Conservation (phyloP, 92 coral and sea anemone species). For the Anthopleura xanthogrammica region DNA sequence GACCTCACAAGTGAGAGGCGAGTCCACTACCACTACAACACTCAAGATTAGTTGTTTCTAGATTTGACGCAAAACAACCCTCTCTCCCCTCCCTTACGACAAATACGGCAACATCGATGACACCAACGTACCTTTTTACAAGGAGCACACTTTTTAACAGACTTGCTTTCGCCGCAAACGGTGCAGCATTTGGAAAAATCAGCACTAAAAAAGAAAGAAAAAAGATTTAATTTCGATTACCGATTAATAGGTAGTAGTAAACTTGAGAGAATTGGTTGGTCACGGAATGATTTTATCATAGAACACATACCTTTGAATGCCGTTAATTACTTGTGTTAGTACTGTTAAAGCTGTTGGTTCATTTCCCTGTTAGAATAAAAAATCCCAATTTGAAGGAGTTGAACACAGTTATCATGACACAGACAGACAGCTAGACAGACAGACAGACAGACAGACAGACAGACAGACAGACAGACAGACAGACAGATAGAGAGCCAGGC, state of each 20-base stretch:
- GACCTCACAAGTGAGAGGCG: no score
- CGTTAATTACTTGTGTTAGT: constrained; percentile 85
- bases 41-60: no score
- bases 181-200: constrained; percentile 79
- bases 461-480: background rate
- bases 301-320: constrained; percentile 77
- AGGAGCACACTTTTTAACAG: constrained; percentile 81
- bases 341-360: constrained; percentile 91
- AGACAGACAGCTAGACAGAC: no score
- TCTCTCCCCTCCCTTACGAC: no score
- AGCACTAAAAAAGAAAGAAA: constrained; percentile 47
- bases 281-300: no score
- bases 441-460: no score
- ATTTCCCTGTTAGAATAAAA: constrained; percentile 52
- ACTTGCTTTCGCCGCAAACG: constrained; percentile 71
- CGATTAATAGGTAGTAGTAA: background rate
- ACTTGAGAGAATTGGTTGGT: background rate
- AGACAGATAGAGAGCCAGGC: background rate
- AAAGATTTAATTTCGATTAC: no score
- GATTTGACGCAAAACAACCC: no score
- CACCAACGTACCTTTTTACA: constrained; percentile 75
- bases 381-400: background rate
- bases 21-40: no score
- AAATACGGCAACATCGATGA: no score
- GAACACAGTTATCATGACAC: no score